phyloP scores from a whole-genome alignment of 2,797 vertebrate genomes.

The Malurus splendens region DNA sequence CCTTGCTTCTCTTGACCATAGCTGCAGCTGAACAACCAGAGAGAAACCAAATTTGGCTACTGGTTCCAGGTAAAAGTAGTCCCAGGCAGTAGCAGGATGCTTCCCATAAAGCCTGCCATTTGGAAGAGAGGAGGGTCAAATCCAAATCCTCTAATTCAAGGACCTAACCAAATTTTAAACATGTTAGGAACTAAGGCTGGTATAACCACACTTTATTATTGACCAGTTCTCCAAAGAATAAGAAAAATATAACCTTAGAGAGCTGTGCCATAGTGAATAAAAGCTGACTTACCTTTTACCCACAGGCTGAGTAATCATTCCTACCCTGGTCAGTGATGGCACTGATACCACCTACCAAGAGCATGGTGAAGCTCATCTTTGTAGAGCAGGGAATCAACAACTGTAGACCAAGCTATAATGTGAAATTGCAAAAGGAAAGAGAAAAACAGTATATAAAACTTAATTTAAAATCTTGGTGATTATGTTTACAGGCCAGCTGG shows the following conservation, averaged over 20 bases:
- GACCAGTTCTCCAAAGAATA: conserved; percentile 58
- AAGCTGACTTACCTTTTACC: conserved; percentile 62
- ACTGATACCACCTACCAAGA: conserved; percentile 62
- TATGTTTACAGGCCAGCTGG: conserved; percentile 22
- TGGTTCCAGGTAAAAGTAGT: background rate
- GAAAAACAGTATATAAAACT: conserved; percentile 59
- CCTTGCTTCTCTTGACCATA: background rate
- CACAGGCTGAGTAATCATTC: conserved; percentile 54
- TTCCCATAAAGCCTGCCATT: background rate
- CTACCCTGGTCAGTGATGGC: conserved; percentile 61
- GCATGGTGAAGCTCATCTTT: conserved; percentile 59
- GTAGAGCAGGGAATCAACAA: conserved; percentile 56
- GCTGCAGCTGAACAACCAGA: background rate
- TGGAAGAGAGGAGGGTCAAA: background rate
- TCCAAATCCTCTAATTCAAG: conserved; percentile 5
- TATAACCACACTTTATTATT: conserved; percentile 58
- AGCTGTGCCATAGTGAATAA: conserved; percentile 54
- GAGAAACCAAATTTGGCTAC: background rate
- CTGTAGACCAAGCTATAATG: conserved; percentile 56
- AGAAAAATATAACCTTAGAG: conserved; percentile 41
- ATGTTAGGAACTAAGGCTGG: conserved; percentile 25
- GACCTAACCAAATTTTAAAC: conserved; percentile 54
- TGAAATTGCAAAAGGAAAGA: conserved; percentile 61
- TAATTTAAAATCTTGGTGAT: conserved; percentile 36
- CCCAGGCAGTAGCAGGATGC: background rate